phyloP scores from a whole-genome alignment of 2,888 invertebrate genomes.

The Pyrgus malvae region DNA sequence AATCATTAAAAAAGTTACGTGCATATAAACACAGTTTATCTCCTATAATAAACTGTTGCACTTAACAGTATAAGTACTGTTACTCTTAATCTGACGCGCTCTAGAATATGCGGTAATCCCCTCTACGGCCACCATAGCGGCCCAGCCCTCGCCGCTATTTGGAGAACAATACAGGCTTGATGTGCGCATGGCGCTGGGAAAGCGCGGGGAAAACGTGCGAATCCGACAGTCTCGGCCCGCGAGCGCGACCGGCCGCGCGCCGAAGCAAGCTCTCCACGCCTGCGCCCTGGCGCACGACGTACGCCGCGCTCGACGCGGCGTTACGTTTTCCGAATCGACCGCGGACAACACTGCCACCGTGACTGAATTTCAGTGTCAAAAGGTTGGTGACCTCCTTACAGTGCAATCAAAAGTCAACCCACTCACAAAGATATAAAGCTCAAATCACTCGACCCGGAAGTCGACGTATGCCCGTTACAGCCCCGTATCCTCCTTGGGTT shows the following conservation, averaged over 20 bases:
- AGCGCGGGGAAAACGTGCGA: slow-evolving; percentile 71
- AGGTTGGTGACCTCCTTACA: slow-evolving; percentile 71
- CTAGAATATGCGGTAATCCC: no score
- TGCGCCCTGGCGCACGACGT: slow-evolving; percentile 77
- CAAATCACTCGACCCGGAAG: slow-evolving; percentile 41
- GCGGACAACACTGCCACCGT: slow-evolving; percentile 68
- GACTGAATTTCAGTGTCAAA: slow-evolving; percentile 79
- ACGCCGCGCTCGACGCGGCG: slow-evolving; percentile 75
- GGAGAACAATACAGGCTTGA: slow-evolving; percentile 78
- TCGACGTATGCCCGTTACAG: slow-evolving; percentile 44
- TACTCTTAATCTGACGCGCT: no score
- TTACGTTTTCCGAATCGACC: slow-evolving; percentile 77
- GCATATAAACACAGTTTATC: no score
- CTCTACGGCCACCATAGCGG: no score
- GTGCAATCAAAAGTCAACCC: slow-evolving; percentile 59
- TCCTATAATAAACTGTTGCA: no score
- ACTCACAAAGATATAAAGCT: slow-evolving; percentile 44
- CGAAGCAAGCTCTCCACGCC: slow-evolving; percentile 59
- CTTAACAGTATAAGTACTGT: no score
- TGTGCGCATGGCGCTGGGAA: slow-evolving; percentile 71
- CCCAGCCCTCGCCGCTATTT: slow-evolving; percentile 75
- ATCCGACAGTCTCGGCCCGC: slow-evolving; percentile 71
- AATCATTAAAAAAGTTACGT: no score
- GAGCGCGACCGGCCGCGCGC: slow-evolving; percentile 76
- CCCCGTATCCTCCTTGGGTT: slow-evolving; percentile 55